These are phyloP conservation scores for Byasa hedistus DNA, from an alignment of 2,888 invertebrate species.

Conservation along the genomic window DNA sequence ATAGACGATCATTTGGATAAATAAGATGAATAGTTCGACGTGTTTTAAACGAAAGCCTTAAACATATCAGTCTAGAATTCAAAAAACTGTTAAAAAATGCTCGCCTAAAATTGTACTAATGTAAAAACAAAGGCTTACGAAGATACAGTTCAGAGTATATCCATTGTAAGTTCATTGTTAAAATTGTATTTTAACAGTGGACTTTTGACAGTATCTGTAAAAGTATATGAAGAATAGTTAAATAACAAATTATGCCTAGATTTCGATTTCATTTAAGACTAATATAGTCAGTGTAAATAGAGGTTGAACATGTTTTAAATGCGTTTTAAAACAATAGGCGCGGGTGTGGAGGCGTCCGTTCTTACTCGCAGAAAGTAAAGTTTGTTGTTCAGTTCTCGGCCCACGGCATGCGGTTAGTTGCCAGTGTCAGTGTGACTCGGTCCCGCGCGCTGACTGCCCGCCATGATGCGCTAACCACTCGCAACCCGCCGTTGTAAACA, in stretches of 20 bases:
- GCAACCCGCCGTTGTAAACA: slow-evolving; percentile 23
- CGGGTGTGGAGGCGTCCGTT: slow-evolving; percentile 58
- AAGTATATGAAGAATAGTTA: too few relatives aligned
- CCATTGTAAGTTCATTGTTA: too few relatives aligned
- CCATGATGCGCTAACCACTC: slow-evolving; percentile 57
- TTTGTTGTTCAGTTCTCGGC: slow-evolving; percentile 57
- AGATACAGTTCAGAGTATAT: too few relatives aligned
- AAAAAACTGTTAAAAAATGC: too few relatives aligned
- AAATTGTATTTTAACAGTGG: too few relatives aligned
- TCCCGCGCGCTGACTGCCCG: slow-evolving; percentile 63
- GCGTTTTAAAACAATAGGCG: slow-evolving; percentile 28
- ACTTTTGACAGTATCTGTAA: too few relatives aligned
- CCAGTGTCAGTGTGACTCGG: slow-evolving; percentile 62
- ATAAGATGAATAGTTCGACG: too few relatives aligned
- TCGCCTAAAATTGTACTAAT: too few relatives aligned
- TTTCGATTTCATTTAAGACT: slow-evolving; percentile 3
- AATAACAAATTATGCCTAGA: not conserved
- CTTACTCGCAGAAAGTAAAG: slow-evolving; percentile 68
- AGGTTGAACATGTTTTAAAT: not conserved
- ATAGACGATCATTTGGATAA: too few relatives aligned
- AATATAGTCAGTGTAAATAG: slow-evolving; percentile 15
- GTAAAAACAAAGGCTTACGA: too few relatives aligned
- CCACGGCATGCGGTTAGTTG: slow-evolving; percentile 38
- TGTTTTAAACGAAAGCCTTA: too few relatives aligned
- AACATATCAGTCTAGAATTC: too few relatives aligned